A percentile compares a stretch with the other conserved stretches of the same genome.
Conservation (phyloP, 37 sponge, comb jelly and placozoan genomes). For the Agelas oroides region DNA sequence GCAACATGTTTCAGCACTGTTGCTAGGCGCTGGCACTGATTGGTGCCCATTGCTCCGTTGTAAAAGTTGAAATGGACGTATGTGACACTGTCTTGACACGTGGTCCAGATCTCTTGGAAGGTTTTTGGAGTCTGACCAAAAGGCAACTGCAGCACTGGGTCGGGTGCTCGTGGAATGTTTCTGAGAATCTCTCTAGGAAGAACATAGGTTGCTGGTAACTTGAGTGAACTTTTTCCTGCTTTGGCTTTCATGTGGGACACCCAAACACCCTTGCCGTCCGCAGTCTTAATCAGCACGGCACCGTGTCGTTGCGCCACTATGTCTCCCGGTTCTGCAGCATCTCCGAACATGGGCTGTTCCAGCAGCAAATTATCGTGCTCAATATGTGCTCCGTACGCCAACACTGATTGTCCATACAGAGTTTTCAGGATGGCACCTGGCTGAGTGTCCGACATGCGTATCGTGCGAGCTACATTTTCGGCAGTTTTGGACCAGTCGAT, state of each 20-base stretch:
- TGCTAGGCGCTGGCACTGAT: slow-evolving; percentile 8
- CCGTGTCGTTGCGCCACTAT: slow-evolving; percentile 2
- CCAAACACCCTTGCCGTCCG: slow-evolving; percentile 12
- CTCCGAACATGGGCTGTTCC: too few species aligned
- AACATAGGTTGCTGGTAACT: slow-evolving; percentile 12
- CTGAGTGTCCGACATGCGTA: neutral
- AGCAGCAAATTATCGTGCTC: too few species aligned
- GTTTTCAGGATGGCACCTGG: neutral
- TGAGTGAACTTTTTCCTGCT: slow-evolving; percentile 4
- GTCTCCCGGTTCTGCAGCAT: neutral
- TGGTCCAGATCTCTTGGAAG: too few species aligned
- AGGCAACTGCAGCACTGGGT: too few species aligned
- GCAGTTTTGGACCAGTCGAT: too few species aligned
- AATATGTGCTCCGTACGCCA: too few species aligned
- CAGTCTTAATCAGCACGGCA: slow-evolving; percentile 20
- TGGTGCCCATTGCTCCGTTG: slow-evolving; percentile 25
- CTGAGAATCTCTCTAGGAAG: too few species aligned
- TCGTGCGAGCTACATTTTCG: too few species aligned
- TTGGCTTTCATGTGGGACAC: slow-evolving; percentile 10
- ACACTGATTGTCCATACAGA: neutral
- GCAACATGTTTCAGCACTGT: neutral
- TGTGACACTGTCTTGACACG: neutral
- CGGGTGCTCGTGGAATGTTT: too few species aligned
- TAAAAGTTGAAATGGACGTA: slow-evolving; percentile 36
- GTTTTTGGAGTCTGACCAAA: too few species aligned